A percentile compares a stretch with the other conserved stretches of the same genome.
Conservation (phyloP, 2,888 invertebrate species). For the Archips crataeganus region DNA sequence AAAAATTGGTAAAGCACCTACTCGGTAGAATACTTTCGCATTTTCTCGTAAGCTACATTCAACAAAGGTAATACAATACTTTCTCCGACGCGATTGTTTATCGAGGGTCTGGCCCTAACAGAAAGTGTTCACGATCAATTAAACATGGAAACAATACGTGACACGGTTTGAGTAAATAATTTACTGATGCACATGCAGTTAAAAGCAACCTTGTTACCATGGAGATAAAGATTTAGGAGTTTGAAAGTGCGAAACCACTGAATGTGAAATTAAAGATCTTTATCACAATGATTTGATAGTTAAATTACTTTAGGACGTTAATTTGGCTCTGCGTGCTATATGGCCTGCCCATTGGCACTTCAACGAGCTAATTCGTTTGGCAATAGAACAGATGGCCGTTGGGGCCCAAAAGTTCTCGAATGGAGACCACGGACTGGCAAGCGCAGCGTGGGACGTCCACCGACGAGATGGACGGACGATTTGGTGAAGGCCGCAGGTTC, state of each 20-base stretch:
- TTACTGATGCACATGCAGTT: neutral
- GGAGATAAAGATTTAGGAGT: neutral
- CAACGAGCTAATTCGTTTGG: too few relatives aligned
- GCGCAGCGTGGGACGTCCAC: too few relatives aligned
- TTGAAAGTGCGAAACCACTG: neutral
- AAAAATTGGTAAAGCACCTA: too few relatives aligned
- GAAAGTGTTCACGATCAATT: slow-evolving; percentile 28
- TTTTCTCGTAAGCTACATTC: neutral
- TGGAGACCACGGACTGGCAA: too few relatives aligned
- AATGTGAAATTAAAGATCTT: slow-evolving; percentile 8
- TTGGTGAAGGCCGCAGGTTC: too few relatives aligned
- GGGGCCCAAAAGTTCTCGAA: too few relatives aligned
- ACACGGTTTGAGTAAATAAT: slow-evolving; percentile 6
- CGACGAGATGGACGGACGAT: too few relatives aligned
- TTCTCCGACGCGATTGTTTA: slow-evolving; percentile 21
- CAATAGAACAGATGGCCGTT: too few relatives aligned
- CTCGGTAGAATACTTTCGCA: neutral
- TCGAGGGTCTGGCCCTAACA: slow-evolving; percentile 3
- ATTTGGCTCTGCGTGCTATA: too few relatives aligned
- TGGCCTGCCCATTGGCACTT: too few relatives aligned
- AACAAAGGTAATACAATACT: slow-evolving; percentile 1
- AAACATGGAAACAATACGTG: slow-evolving; percentile 21
- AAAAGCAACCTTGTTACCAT: neutral
- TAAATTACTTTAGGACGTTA: too few relatives aligned
- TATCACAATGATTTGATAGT: neutral